Evolutionary conservation across 2,797 vertebrate genomes (phyloP), one percentile per base, ranked within the genome.

Genomic region (Epinephelus malabaricus): DNA sequence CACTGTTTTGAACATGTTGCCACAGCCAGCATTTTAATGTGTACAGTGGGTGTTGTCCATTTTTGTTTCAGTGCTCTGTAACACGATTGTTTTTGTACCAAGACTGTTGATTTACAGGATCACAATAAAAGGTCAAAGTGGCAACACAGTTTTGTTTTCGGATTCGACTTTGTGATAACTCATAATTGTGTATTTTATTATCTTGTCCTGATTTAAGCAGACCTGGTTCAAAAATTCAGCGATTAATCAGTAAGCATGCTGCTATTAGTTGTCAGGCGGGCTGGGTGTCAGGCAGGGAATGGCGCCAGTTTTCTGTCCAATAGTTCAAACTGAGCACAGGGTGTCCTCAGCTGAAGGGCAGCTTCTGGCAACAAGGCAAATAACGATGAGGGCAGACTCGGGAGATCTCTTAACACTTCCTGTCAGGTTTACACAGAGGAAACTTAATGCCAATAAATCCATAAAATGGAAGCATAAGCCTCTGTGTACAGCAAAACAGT

Each of bases 121-220:
- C 77, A 85, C 55, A 92, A 89, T 92, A 90, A 92, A 94, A 21
- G 34, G 50, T 82, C 84, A 87, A 59, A 73, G 76, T 73, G 79
- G 67, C 63, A 58, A 78, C 38, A 34, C 19, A 34, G 4, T 72
- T 59, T 66, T 72, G 18, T 47, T 58, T 64, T 27, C 27, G 47
- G 30, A 3, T 59, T 55, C n/a, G 14, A 19, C 53, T 49, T 54
- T 81, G 5, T 17, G 21, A 8, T 49, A 8, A 58, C 19, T 43
- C 1, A 14, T 21, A 17, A 13, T 23, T 51, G 30, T 54, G 21
- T 45, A 30, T 63, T 64, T 50, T 54, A 46, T 40, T n/a, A 47
- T 10, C 9, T 40, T 47, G 43, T 13, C 13, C 13, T 9, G 71
- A 38, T 80, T 34, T n/a, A 47, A 68, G 23, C n/a, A 30, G 46